Evolutionary conservation across 92 coral and sea anemone genomes (phyloP).

Genomic region (Porites lobata): DNA sequence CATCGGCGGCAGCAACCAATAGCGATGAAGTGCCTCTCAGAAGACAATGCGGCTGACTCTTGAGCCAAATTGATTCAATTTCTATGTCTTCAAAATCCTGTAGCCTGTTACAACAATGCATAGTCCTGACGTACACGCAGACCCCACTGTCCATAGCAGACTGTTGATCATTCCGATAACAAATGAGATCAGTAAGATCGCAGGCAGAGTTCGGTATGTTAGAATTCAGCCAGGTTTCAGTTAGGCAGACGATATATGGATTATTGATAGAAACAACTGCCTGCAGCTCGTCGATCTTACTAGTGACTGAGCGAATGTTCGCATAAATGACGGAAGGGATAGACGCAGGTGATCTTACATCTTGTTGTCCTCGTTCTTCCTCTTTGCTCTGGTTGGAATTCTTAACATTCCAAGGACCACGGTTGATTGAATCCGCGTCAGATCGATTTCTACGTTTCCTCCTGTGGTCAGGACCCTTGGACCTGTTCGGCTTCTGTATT

Average conservation of each 20-base stretch:
- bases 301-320: constrained; percentile 16
- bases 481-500: not conserved
- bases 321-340: constrained; percentile 32
- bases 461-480: not conserved
- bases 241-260: constrained; percentile 34
- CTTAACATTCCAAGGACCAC: constrained; percentile 18
- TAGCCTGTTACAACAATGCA: constrained; percentile 35
- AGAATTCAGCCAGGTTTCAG: constrained; percentile 53
- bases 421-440: constrained; percentile 18
- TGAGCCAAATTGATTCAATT: constrained; percentile 15
- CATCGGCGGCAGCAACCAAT: not conserved
- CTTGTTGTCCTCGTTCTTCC: constrained; percentile 9
- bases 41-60: not conserved
- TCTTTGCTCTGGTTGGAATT: not conserved
- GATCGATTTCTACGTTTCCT: not conserved
- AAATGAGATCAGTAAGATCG: constrained; percentile 31
- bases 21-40: constrained; percentile 37
- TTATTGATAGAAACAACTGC: not conserved
- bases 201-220: constrained; percentile 47
- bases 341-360: constrained; percentile 20
- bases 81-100: constrained; percentile 18
- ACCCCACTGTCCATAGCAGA: constrained; percentile 57
- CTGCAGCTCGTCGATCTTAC: constrained; percentile 27
- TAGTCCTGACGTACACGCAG: constrained; percentile 53
- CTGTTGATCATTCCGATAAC: constrained; percentile 48